Evolutionary conservation across 1,140 invertebrate species (phyloP).

Genomic region (Orius laevigatus): DNA sequence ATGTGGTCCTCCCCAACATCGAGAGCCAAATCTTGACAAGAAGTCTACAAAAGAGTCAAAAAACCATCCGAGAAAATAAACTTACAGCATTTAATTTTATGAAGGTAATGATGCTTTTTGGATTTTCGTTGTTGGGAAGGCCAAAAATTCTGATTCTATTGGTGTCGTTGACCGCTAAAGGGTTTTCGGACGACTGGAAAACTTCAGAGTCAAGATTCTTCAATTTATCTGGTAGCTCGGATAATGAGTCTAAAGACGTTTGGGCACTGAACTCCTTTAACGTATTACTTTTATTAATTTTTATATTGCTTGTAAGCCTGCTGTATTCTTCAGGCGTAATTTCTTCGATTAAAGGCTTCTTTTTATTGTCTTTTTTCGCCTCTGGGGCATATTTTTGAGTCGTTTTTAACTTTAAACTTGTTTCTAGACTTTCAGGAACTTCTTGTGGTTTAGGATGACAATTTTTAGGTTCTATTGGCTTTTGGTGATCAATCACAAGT

Average conservation of each 20-base stretch:
- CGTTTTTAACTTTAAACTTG: not conserved
- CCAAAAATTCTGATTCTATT: not conserved
- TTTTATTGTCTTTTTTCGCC: not conserved
- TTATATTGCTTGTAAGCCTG: not conserved
- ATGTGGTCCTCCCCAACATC: no score
- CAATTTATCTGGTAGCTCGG: no score
- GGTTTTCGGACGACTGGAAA: no score
- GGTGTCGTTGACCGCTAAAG: not conserved
- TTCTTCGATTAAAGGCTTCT: slow-evolving; percentile 12
- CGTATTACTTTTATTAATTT: not conserved
- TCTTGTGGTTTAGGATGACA: not conserved
- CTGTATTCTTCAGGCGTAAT: slow-evolving; percentile 3
- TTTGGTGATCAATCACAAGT: not conserved
- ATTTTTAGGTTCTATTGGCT: no score
- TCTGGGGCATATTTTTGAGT: no score
- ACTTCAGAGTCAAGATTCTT: no score
- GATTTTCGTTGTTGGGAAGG: not conserved
- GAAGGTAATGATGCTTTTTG: not conserved
- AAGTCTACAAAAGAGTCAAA: no score
- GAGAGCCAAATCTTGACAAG: no score
- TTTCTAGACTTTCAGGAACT: slow-evolving; percentile 1
- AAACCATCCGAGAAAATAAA: not conserved
- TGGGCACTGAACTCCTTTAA: not conserved
- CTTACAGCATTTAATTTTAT: slow-evolving; percentile 11
- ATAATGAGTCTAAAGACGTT: no score